Percentiles rank a stretch among this genome's conserved stretches.
Evolutionary conservation across 1,140 invertebrate species (phyloP).

Genomic region (Ganaspis sp.): DNA sequence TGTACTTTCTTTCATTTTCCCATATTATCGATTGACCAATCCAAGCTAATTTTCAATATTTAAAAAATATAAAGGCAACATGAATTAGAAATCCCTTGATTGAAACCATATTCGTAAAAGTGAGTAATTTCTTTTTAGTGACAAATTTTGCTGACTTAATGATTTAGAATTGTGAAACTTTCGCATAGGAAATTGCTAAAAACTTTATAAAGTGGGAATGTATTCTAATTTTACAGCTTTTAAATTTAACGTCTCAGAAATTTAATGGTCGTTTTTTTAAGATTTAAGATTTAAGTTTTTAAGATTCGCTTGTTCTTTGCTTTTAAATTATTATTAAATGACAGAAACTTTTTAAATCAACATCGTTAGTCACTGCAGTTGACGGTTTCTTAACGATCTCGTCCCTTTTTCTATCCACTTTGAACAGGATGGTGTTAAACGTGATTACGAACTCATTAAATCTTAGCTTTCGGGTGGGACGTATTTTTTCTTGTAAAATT

Average conservation of each 20-base stretch:
- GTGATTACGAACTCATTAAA: neutral
- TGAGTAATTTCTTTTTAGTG: no score
- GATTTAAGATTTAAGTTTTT: neutral
- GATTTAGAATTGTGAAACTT: no score
- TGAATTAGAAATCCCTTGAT: constrained; percentile 3
- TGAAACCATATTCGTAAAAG: no score
- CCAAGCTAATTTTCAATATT: neutral
- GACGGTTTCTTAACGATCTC: neutral
- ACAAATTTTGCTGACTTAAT: no score
- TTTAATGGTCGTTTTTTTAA: no score
- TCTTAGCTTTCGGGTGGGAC: neutral
- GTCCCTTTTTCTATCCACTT: neutral
- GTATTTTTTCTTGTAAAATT: neutral
- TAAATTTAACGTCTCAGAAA: no score
- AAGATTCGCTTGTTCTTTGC: neutral
- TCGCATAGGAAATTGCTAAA: no score
- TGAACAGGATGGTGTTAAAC: constrained; percentile 4
- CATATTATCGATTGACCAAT: neutral
- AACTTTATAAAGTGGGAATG: no score
- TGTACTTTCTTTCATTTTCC: neutral
- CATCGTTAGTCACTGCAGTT: neutral
- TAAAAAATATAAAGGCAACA: neutral
- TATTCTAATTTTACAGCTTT: no score
- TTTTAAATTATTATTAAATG: neutral
- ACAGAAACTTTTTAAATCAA: neutral